Evolutionary conservation across 2,797 vertebrate genomes (phyloP).

Genomic region (Anisognathus igniventris): DNA sequence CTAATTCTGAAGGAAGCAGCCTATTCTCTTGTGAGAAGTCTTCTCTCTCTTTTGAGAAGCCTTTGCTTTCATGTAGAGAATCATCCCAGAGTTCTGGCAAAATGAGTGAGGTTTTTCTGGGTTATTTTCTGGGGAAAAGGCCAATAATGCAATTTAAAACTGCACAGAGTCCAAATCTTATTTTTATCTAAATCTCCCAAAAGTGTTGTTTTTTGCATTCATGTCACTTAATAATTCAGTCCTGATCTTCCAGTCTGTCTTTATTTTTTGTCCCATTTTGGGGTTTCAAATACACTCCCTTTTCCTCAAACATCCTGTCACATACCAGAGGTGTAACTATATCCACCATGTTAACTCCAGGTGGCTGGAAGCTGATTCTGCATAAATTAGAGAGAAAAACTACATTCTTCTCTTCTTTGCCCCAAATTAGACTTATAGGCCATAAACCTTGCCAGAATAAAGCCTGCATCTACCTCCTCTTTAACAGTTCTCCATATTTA

Average conservation of each 20-base stretch:
- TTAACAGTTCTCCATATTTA: not conserved
- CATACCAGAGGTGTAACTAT: constrained; percentile 43
- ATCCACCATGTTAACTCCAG: constrained; percentile 31
- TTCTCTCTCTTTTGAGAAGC: not conserved
- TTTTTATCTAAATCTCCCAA: constrained; percentile 42
- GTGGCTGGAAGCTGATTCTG: constrained; percentile 45
- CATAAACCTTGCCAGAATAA: constrained; percentile 9
- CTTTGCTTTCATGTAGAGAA: constrained; percentile 16
- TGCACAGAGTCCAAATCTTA: constrained; percentile 4
- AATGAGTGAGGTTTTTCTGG: not conserved
- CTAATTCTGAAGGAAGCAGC: not conserved
- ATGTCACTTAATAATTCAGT: constrained; percentile 61
- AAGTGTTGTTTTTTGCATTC: constrained; percentile 4
- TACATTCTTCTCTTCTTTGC: not conserved
- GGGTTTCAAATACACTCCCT: constrained; percentile 17
- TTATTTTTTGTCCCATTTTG: constrained; percentile 31
- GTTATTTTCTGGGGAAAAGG: constrained; percentile 38
- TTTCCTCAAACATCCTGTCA: constrained; percentile 45
- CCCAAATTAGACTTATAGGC: not conserved
- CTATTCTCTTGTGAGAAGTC: not conserved
- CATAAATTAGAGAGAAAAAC: constrained; percentile 30
- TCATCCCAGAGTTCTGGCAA: constrained; percentile 26
- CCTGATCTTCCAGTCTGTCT: constrained; percentile 36
- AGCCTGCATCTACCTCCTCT: not conserved
- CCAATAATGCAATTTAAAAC: constrained; percentile 58